A percentile compares a stretch with the other conserved stretches of the same genome.
These are phyloP conservation scores for Drosophila mayri DNA, from an alignment of 1,140 invertebrate species.

Conservation along the genomic window DNA sequence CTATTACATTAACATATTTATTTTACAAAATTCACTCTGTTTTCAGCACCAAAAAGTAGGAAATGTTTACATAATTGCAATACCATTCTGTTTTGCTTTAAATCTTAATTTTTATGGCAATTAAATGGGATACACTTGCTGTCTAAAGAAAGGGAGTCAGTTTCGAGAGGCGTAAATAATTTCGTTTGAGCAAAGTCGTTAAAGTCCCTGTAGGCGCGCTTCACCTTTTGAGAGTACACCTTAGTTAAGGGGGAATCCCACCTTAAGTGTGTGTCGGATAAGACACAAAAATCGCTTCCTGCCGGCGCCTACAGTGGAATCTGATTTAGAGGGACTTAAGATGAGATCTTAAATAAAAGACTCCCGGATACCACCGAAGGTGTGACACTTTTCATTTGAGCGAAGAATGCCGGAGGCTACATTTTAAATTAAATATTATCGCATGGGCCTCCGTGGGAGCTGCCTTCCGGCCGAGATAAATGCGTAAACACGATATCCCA, in stretches of 20 bases:
- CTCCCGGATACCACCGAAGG: slow-evolving; percentile 20
- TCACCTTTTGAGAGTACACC: not conserved
- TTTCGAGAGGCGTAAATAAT: not conserved
- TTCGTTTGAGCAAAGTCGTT: not conserved
- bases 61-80: not conserved
- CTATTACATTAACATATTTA: not conserved
- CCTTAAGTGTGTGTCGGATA: slow-evolving; percentile 6
- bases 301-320: slow-evolving; percentile 12
- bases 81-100: not conserved
- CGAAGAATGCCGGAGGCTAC: slow-evolving; percentile 45
- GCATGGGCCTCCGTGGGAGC: slow-evolving; percentile 34
- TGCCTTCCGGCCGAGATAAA: slow-evolving; percentile 52
- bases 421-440: slow-evolving; percentile 74
- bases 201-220: not conserved
- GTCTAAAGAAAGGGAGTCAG: not conserved
- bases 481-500: slow-evolving; percentile 52
- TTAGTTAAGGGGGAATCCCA: slow-evolving; percentile 10
- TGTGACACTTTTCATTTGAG: slow-evolving; percentile 57
- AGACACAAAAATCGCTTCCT: slow-evolving; percentile 28
- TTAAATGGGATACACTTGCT: not conserved
- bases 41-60: not conserved
- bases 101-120: slow-evolving; percentile 4
- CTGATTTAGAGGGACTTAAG: slow-evolving; percentile 27
- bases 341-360: slow-evolving; percentile 16
- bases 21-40: not conserved